Evolutionary conservation across 2,888 invertebrate genomes (phyloP).

Genomic region (Emmelina monodactyla): DNA sequence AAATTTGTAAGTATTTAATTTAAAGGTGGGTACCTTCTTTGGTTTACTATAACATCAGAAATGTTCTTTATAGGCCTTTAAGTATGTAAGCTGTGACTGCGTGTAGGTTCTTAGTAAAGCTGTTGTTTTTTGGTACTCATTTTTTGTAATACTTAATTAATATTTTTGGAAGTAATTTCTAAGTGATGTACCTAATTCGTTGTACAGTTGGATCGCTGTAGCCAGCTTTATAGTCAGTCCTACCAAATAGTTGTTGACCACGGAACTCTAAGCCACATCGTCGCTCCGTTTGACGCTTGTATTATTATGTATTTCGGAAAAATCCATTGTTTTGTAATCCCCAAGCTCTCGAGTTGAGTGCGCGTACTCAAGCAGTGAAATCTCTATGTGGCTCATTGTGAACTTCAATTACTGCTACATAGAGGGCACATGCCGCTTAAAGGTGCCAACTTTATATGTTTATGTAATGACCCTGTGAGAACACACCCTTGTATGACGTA

Average conservation of each 20-base stretch:
- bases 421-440: conserved; percentile 14
- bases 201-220: no score
- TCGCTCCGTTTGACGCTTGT: conserved; percentile 56
- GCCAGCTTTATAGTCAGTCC: no score
- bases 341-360: conserved; percentile 42
- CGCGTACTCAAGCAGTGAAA: conserved; percentile 36
- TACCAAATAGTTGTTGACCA: conserved; percentile 5
- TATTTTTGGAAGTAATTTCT: no score
- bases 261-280: conserved; percentile 47
- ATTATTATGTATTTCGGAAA: conserved; percentile 65
- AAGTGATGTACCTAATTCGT: no score
- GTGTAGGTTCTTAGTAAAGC: no score
- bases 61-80: no score
- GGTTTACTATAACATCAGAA: background rate
- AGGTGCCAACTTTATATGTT: conserved; percentile 42
- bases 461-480: conserved; percentile 36
- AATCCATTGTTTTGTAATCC: conserved; percentile 62
- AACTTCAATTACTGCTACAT: conserved; percentile 24
- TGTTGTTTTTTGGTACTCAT: no score
- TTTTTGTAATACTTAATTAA: no score
- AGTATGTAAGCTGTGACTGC: no score
- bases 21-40: background rate
- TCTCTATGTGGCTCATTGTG: conserved; percentile 32
- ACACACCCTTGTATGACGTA: conserved; percentile 17
- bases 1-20: background rate